Percentiles rank a stretch among this genome's conserved stretches.
Conservation (phyloP, 2,113 vertebrate genomes). For the Triplophysa siluroides region DNA sequence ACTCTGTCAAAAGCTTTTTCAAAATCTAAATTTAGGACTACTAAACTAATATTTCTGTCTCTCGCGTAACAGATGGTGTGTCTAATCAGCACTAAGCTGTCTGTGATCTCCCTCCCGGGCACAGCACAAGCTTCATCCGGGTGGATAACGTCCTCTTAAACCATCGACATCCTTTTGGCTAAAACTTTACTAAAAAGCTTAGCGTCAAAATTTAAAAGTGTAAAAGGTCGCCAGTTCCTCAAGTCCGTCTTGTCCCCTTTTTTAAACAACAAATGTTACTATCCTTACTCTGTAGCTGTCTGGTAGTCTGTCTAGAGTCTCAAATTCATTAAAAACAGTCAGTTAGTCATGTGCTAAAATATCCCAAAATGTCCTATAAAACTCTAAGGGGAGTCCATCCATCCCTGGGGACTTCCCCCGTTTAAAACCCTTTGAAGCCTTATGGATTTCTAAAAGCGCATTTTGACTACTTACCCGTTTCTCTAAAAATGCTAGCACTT, state of each 20-base stretch:
- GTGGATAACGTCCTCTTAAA: constrained; percentile 52
- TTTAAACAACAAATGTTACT: neutral
- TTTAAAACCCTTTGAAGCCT: constrained; percentile 15
- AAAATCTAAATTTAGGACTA: too few relatives aligned
- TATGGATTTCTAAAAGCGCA: constrained; percentile 10
- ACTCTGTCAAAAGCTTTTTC: too few relatives aligned
- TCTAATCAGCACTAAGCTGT: neutral
- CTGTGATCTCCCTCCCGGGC: constrained; percentile 42
- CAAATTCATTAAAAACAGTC: constrained; percentile 39
- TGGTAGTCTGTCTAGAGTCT: neutral
- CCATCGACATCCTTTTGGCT: neutral
- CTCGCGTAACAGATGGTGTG: too few relatives aligned
- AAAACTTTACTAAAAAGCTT: constrained; percentile 49
- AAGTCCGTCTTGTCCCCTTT: constrained; percentile 35
- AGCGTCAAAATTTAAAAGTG: constrained; percentile 32
- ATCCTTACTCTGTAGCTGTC: constrained; percentile 44
- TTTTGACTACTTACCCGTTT: neutral
- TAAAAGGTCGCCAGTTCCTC: constrained; percentile 37
- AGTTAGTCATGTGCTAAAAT: constrained; percentile 30
- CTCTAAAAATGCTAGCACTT: neutral
- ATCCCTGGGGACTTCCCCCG: neutral
- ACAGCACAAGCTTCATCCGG: constrained; percentile 51
- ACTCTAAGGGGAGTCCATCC: constrained; percentile 29
- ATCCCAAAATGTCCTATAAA: constrained; percentile 33
- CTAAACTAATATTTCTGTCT: too few relatives aligned